Base-by-base conservation (phyloP, 2,888 invertebrate genomes). In the Psylliodes chrysocephalus region DNA sequence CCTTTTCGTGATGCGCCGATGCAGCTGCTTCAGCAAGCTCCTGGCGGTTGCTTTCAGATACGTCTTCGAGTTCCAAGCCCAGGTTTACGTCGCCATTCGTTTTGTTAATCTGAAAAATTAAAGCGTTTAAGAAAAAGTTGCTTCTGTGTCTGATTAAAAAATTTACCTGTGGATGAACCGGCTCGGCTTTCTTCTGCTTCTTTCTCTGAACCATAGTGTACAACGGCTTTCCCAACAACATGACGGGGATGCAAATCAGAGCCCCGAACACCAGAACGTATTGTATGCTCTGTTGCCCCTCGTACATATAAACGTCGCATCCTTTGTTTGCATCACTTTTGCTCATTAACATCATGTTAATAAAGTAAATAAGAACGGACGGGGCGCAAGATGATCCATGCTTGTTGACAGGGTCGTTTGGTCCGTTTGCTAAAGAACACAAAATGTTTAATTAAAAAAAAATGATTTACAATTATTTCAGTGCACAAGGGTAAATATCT, bases 141-240 rank as follows among this genome's bases (percentile, higher is more conserved):
- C n/a, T n/a, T n/a, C n/a, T n/a, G n/a, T n/a, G n/a, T n/a, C n/a
- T n/a, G n/a, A n/a, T n/a, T n/a, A n/a, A n/a, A n/a, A n/a, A n/a
- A n/a, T n/a, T n/a, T n/a, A n/a, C n/a, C n/a, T n/a, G n/a, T n/a
- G n/a, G n/a, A n/a, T n/a, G n/a, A n/a, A n/a, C n/a, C n/a, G n/a
- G n/a, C n/a, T n/a, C 60, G 2, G 33, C 55, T 18, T 60, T 62
- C 25, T 64, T 54, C 18, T 61, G 63, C 10, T 68, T 69, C 56
- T 77, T 82, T 14, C 77, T 79, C 2, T 74, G 77, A 3, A 82
- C 68, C 68, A 86, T 83, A 42, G 90, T 84, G 71, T 89, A 86
- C 14, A 93, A 80, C 0, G 95, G 95, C 77, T 93, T 94, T 2
- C 91, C 90, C 10, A 92, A 83, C 64, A 95, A 83, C 90, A 95